A percentile compares a stretch with the other conserved stretches of the same genome.
Conservation (phyloP, 2,888 invertebrate species). For the Epsilonema sp. region DNA sequence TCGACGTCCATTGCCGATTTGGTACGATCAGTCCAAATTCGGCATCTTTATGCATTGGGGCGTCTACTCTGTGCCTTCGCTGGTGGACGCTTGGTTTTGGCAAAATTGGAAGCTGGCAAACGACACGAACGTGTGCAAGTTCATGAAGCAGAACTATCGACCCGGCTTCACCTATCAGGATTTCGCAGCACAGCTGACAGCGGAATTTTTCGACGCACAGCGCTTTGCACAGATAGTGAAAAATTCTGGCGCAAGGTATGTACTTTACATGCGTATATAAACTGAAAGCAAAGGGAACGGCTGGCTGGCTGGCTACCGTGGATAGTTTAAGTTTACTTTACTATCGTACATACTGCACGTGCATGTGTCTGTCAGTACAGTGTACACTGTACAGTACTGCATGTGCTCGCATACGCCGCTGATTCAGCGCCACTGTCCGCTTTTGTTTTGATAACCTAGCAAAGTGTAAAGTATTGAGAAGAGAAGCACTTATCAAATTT, state of each 20-base stretch:
- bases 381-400: too few relatives aligned
- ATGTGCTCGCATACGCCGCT: too few relatives aligned
- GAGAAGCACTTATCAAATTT: too few relatives aligned
- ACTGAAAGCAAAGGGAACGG: too few relatives aligned
- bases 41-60: constrained; percentile 38
- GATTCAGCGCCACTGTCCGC: too few relatives aligned
- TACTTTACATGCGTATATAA: too few relatives aligned
- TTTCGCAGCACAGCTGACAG: constrained; percentile 11
- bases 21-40: constrained; percentile 35
- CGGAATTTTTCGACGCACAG: constrained; percentile 12
- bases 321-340: too few relatives aligned
- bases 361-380: too few relatives aligned
- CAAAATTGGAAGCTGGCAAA: constrained; percentile 3
- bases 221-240: constrained; percentile 11
- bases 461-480: too few relatives aligned
- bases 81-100: constrained; percentile 25
- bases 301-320: too few relatives aligned
- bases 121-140: constrained; percentile 6
- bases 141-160: constrained; percentile 12
- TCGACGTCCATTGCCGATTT: constrained; percentile 29
- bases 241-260: constrained; percentile 12
- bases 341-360: too few relatives aligned
- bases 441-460: too few relatives aligned
- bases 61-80: constrained; percentile 18
- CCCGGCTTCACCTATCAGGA: constrained; percentile 12